Base-by-base conservation (phyloP, 2,113 vertebrate genomes). In the Antechinus flavipes region DNA sequence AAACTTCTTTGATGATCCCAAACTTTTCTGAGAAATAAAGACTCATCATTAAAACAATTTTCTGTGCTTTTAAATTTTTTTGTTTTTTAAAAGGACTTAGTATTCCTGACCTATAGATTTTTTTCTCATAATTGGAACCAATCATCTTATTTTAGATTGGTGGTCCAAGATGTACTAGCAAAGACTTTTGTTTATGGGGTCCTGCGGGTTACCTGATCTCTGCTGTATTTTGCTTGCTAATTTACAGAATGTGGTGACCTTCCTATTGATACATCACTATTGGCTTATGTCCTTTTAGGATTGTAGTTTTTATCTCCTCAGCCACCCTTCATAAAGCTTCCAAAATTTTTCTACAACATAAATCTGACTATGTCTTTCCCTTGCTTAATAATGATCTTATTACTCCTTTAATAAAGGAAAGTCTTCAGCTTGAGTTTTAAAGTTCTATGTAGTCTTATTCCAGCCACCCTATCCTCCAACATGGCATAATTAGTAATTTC, bases 171-270 rank as follows among this genome's bases (percentile, higher is more conserved):
- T 94, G 6, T 8, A 46, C 0, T 54, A 19, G 30, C 35, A 76
- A 76, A 22, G 30, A n/a, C 90, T 93, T 92, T 23, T 95, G 47
- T 61, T 93, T 47, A 97, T n/a, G 92, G 96, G 25, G 42, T 94
- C 93, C 94, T 92, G 27, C 92, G 27, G 93, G 1, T 52, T 5
- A 6, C 93, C 25, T 91, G 0, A 54, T 90, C 92, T 61, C 58
- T 30, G 0, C 27, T 30, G 27, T 61, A 92, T 16, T 91, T 24
- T 84, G 91, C 90, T 95, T 26, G 50, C 35, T 7, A 91, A 0
- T 92, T 96, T 95, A 54, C 46, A 22, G 12, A 61, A 27, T 68
- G 30, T 68, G 35, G 0, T 16, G 11, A 68, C 58, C 27, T 35
- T 68, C 11, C 30, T 68, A 35, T 68, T 35, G 61, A 12, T 68